Percentiles rank a stretch among this genome's conserved stretches.
Evolutionary conservation across 2,797 vertebrate species (phyloP).

Genomic region (Parotocinclus haroldoi): DNA sequence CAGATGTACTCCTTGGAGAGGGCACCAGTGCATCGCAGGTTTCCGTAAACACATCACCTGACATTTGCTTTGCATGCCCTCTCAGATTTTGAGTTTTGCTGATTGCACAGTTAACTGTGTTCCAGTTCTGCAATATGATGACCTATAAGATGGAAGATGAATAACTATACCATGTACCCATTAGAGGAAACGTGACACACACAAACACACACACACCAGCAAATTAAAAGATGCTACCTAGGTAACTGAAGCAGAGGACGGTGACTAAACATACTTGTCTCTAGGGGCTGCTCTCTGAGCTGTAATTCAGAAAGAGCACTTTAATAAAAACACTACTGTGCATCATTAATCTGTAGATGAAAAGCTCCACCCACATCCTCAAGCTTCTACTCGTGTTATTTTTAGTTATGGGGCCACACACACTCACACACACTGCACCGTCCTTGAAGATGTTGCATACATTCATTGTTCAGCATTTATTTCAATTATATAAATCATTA

Average conservation of each 20-base stretch:
- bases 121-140: constrained; percentile 23
- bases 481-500: no score
- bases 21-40: no score
- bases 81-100: no score
- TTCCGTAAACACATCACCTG: no score
- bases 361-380: constrained; percentile 71
- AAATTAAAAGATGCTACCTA: constrained; percentile 34
- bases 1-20: no score
- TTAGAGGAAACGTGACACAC: constrained; percentile 56
- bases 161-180: constrained; percentile 56
- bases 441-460: background rate
- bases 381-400: constrained; percentile 59
- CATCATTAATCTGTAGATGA: constrained; percentile 77
- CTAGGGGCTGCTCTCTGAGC: constrained; percentile 74
- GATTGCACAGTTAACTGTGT: background rate
- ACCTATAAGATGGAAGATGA: constrained; percentile 22
- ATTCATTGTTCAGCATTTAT: no score
- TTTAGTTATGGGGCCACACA: constrained; percentile 39
- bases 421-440: constrained; percentile 32
- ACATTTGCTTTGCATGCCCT: no score
- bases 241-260: constrained; percentile 75
- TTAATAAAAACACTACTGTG: constrained; percentile 79
- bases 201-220: constrained; percentile 50
- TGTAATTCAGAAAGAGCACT: constrained; percentile 81
- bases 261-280: constrained; percentile 76